Base-by-base conservation (phyloP, 2,113 vertebrate genomes). In the Tauraco erythrolophus region DNA sequence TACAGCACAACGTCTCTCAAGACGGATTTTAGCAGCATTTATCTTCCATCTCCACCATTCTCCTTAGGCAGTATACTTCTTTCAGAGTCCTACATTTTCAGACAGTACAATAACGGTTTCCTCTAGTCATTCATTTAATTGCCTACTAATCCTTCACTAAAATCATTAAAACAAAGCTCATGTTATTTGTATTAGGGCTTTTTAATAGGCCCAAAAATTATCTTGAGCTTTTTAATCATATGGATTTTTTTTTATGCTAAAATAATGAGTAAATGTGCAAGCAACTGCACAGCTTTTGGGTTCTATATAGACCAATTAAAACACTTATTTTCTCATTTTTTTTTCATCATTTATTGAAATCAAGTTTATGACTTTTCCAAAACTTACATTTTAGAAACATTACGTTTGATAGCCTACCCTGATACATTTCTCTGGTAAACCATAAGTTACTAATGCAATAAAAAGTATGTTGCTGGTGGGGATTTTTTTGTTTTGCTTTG, bases 81-180 rank as follows among this genome's bases (percentile, higher is more conserved):
- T 92, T 91, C 76, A 93, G 58, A 91, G 68, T 28, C 9, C 94
- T 79, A 86, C 31, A 64, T 94, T 81, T 96, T 84, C 76, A 94
- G 72, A 81, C 19, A 88, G 21, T 14, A 33, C n/a, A 78, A 37
- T 78, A 87, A 80, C 9, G 31, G 46, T 56, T 89, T 87, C 28
- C 57, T 84, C 56, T 57, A 86, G 72, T 31, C 69, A 76, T 84
- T 84, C 3, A 71, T 84, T 68, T 75, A 89, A 92, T 66, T 64
- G 43, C 33, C 45, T 83, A 64, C 61, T 78, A 92, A 92, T 65
- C 28, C 33, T 69, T 78, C 56, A 53, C 66, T 83, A 69, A 86
- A 83, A 75, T 78, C 8, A 74, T 83, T 89, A 86, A 83, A 28
- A 83, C 11, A 74, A 94, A 82, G 21, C 37, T 69, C 11, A 58